Evolutionary conservation across 2,888 invertebrate species (phyloP).

Genomic region (Cylloceria caligata): DNA sequence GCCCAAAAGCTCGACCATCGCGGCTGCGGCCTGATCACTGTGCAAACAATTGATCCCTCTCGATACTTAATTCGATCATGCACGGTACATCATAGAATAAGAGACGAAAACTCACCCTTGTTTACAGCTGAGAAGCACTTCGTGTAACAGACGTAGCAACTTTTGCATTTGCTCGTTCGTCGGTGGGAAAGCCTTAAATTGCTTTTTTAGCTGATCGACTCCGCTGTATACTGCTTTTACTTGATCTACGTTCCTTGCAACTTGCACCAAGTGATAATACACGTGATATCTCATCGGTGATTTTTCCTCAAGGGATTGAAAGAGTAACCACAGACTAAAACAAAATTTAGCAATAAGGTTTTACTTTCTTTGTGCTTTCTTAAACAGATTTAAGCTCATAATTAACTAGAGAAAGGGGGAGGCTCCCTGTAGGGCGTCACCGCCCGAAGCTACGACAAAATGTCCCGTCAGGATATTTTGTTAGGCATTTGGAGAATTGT

Average conservation of each 20-base stretch:
- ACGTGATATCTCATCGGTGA: constrained; percentile 96
- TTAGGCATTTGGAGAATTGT: no score
- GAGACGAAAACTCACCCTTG: constrained; percentile 87
- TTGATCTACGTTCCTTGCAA: constrained; percentile 95
- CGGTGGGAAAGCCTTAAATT: constrained; percentile 92
- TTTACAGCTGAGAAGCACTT: constrained; percentile 94
- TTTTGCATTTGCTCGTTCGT: constrained; percentile 96
- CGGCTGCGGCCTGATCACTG: constrained; percentile 96
- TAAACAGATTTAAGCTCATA: no score
- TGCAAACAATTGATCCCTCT: constrained; percentile 70
- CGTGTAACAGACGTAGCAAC: constrained; percentile 94
- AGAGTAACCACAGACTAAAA: constrained; percentile 94
- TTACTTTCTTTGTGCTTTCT: no score
- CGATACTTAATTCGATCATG: constrained; percentile 12
- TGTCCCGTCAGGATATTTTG: no score
- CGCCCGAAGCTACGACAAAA: no score
- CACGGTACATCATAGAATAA: background rate
- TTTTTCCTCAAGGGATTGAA: constrained; percentile 94
- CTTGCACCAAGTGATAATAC: constrained; percentile 95
- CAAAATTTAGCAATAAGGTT: constrained; percentile 29
- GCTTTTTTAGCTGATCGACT: constrained; percentile 92
- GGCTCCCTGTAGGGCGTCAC: no score
- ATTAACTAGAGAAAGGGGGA: no score
- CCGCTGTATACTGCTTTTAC: constrained; percentile 94
- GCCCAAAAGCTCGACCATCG: constrained; percentile 98